Conservation (phyloP, 2,888 invertebrate species). For the Drosophila recens region DNA sequence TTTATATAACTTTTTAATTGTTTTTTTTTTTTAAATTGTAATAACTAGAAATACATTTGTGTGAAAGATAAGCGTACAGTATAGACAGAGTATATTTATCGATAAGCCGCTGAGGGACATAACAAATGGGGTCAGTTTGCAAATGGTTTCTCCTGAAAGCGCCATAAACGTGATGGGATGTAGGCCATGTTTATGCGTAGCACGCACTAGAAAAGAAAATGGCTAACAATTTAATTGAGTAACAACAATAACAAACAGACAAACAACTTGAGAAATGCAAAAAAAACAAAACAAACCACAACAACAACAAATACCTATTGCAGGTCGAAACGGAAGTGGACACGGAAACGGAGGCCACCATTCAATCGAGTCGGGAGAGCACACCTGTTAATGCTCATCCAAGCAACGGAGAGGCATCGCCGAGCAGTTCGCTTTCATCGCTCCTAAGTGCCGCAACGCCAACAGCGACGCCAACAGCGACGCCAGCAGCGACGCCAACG, state of each 20-base stretch:
- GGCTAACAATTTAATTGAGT: conserved; percentile 19
- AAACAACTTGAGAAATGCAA: conserved; percentile 16
- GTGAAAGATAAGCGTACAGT: background rate
- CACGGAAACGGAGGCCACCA: conserved; percentile 44
- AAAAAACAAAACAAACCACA: conserved; percentile 10
- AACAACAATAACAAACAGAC: conserved; percentile 15
- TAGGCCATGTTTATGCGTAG: conserved; percentile 41
- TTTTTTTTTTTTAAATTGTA: background rate
- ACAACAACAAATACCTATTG: conserved; percentile 30
- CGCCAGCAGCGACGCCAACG: conserved; percentile 28
- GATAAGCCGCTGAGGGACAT: background rate
- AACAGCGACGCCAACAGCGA: conserved; percentile 36
- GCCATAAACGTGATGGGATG: conserved; percentile 31
- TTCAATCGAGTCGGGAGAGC: conserved; percentile 73
- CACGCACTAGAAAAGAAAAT: conserved; percentile 12
- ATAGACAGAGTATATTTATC: background rate
- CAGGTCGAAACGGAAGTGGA: conserved; percentile 68
- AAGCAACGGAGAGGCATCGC: conserved; percentile 29
- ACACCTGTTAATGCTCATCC: conserved; percentile 78
- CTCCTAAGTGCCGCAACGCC: conserved; percentile 50
- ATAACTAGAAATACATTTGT: background rate
- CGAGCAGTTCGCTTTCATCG: conserved; percentile 49
- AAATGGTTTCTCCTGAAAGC: conserved; percentile 8
- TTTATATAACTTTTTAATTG: background rate
- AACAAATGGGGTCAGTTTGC: conserved; percentile 13